A percentile compares a stretch with the other conserved stretches of the same genome.
phyloP scores from a whole-genome alignment of 2,888 invertebrate genomes.

The Drosophila pseudotakahashii region DNA sequence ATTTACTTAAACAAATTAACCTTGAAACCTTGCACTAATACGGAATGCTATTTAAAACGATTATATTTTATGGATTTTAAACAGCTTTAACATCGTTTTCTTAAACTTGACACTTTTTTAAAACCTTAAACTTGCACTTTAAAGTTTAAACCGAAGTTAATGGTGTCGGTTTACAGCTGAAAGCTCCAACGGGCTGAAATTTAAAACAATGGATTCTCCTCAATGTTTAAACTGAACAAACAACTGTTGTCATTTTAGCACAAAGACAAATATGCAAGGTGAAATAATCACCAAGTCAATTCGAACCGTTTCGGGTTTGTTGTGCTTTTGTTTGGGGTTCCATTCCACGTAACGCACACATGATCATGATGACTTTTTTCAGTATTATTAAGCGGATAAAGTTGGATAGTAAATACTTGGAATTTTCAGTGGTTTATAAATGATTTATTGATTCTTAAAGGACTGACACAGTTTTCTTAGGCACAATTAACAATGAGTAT shows the following conservation, averaged over 20 bases:
- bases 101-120: too few species aligned
- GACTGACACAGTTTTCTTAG: constrained; percentile 16
- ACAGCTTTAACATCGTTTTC: too few species aligned
- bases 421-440: not conserved
- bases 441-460: constrained; percentile 20
- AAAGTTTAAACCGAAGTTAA: constrained; percentile 3
- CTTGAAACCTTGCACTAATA: too few species aligned
- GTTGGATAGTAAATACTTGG: not conserved
- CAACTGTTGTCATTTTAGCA: constrained; percentile 1
- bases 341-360: constrained; percentile 22
- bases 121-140: not conserved
- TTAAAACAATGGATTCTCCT: constrained; percentile 9
- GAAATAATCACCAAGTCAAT: constrained; percentile 5
- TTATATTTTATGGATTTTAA: too few species aligned
- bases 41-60: too few species aligned
- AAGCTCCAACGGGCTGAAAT: not conserved
- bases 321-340: constrained; percentile 11
- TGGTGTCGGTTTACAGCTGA: not conserved
- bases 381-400: not conserved
- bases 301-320: constrained; percentile 5
- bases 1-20: not conserved
- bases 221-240: constrained; percentile 29
- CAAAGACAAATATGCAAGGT: constrained; percentile 5
- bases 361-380: constrained; percentile 19
- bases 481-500: constrained; percentile 11